Conservation (phyloP, 2,113 vertebrate species). For the Pionites leucogaster region DNA sequence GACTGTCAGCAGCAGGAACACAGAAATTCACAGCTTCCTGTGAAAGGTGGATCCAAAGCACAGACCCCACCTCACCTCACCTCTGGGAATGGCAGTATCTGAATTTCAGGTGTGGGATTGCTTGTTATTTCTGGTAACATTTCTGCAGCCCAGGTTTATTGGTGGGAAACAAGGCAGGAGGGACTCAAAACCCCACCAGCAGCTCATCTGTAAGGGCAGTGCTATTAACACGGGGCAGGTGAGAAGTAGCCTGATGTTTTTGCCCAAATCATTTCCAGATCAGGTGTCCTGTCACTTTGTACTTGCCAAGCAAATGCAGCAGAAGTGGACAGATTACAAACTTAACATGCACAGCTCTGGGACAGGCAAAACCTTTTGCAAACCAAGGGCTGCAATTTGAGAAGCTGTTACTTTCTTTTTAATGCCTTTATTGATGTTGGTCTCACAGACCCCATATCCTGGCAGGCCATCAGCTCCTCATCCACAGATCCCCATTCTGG, state of each 20-base stretch:
- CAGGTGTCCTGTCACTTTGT: not conserved
- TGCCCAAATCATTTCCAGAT: not conserved
- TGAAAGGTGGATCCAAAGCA: not conserved
- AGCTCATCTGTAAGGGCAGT: not conserved
- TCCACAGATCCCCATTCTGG: not conserved
- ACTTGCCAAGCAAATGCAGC: not conserved
- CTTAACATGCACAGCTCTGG: rapidly evolving
- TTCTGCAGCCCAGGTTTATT: not conserved
- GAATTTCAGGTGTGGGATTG: not conserved
- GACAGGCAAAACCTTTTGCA: not conserved
- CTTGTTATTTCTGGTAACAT: not conserved
- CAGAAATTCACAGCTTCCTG: not conserved
- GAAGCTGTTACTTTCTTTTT: not conserved
- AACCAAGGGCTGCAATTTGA: not conserved
- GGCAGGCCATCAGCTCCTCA: not conserved
- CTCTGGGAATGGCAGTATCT: not conserved
- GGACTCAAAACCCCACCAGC: not conserved
- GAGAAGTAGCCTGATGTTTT: not conserved
- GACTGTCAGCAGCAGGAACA: not conserved
- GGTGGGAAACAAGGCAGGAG: not conserved
- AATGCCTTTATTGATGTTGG: not conserved
- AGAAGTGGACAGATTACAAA: not conserved
- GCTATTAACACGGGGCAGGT: not conserved
- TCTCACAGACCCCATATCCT: not conserved
- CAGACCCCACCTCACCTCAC: not conserved